Evolutionary conservation across 2,888 invertebrate genomes (phyloP).

Genomic region (Agapetus fuscipes): DNA sequence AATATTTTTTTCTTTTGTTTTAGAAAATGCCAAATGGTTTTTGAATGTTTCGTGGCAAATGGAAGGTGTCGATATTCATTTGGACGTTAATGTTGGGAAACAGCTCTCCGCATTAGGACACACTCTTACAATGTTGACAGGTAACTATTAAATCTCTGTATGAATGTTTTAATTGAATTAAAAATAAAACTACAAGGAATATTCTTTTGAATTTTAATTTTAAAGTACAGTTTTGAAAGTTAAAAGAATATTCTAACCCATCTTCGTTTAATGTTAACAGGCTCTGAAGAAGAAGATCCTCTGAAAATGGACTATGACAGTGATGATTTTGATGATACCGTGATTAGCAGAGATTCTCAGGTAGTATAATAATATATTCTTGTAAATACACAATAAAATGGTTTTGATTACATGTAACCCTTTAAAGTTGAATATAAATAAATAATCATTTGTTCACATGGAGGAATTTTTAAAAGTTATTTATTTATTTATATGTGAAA

Average conservation of each 20-base stretch:
- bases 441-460: no score
- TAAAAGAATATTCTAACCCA: no score
- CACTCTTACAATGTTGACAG: constrained; percentile 91
- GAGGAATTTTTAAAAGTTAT: no score
- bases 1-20: constrained; percentile 6
- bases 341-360: constrained; percentile 50
- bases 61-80: constrained; percentile 96
- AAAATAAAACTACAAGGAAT: no score
- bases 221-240: no score
- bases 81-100: constrained; percentile 94
- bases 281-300: constrained; percentile 73
- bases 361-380: constrained; percentile 24
- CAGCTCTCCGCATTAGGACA: constrained; percentile 89
- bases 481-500: not conserved
- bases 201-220: no score
- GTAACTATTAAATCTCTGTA: constrained; percentile 34
- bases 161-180: no score
- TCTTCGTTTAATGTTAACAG: no score
- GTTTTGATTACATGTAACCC: no score
- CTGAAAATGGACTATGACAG: constrained; percentile 64
- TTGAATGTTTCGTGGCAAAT: constrained; percentile 98
- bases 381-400: no score
- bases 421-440: no score
- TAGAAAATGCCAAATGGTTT: constrained; percentile 95
- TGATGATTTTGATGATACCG: constrained; percentile 64